Evolutionary conservation across 1,140 invertebrate species (phyloP).

Genomic region (Tetragonula clypearis): DNA sequence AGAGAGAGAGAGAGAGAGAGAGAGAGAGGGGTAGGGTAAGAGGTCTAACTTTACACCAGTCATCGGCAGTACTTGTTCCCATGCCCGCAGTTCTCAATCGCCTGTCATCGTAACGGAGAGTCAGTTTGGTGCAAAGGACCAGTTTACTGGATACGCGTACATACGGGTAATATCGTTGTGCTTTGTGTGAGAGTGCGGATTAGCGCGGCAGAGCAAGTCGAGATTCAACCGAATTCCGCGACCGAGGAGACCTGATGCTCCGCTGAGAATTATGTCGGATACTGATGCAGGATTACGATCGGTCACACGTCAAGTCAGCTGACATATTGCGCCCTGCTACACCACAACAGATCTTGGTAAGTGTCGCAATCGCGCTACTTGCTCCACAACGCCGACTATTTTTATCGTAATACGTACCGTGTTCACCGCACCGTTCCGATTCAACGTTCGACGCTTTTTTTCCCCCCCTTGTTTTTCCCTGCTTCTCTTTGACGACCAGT

Average conservation of each 20-base stretch:
- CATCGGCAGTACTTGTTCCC: slow-evolving; percentile 72
- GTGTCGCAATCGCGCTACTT: slow-evolving; percentile 71
- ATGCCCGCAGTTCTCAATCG: slow-evolving; percentile 60
- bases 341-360: slow-evolving; percentile 81
- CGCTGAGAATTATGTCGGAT: slow-evolving; percentile 80
- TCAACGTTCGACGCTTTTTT: not conserved
- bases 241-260: slow-evolving; percentile 59
- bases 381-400: slow-evolving; percentile 58
- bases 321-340: slow-evolving; percentile 82
- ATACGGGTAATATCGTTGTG: slow-evolving; percentile 13
- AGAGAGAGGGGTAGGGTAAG: slow-evolving; percentile 54
- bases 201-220: slow-evolving; percentile 18
- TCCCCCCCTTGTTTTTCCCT: not conserved
- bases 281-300: slow-evolving; percentile 77
- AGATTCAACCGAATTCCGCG: slow-evolving; percentile 34
- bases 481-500: not conserved
- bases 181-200: slow-evolving; percentile 59
- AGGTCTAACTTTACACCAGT: slow-evolving; percentile 73
- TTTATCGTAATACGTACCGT: slow-evolving; percentile 33
- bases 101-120: slow-evolving; percentile 36
- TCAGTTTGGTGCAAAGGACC: slow-evolving; percentile 49
- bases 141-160: slow-evolving; percentile 17
- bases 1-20: too few relatives aligned
- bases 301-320: slow-evolving; percentile 81
- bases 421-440: not conserved